Evolutionary conservation across 2,888 invertebrate genomes (phyloP).

Genomic region (Volucella bombylans): DNA sequence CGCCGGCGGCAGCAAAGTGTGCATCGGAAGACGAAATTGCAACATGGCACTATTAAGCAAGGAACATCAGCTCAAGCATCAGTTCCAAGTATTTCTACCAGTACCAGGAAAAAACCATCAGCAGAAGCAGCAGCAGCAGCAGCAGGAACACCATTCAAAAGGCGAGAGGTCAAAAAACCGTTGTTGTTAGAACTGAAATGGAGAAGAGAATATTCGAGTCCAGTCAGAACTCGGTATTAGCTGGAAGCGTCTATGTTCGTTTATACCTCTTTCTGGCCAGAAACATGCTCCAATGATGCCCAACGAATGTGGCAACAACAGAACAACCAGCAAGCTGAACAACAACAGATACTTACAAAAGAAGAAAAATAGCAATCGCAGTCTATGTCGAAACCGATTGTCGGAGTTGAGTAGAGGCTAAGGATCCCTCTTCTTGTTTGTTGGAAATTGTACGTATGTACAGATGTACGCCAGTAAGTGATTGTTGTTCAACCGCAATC

Average conservation of each 20-base stretch:
- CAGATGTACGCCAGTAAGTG: conserved; percentile 64
- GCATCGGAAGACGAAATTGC: conserved; percentile 10
- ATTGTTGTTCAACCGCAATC: conserved; percentile 73
- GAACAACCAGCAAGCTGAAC: conserved; percentile 19
- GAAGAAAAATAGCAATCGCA: conserved; percentile 21
- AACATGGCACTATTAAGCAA: conserved; percentile 15
- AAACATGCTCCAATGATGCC: conserved; percentile 69
- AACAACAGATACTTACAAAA: background rate
- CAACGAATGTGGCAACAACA: conserved; percentile 61
- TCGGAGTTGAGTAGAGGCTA: background rate
- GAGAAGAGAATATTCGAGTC: conserved; percentile 27
- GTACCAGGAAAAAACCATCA: background rate
- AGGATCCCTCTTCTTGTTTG: background rate
- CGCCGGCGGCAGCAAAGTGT: background rate
- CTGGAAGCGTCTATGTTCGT: conserved; percentile 1
- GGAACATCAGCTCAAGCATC: background rate
- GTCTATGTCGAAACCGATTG: conserved; percentile 36
- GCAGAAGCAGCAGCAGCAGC: background rate
- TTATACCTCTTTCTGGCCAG: conserved; percentile 11
- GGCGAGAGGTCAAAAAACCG: conserved; percentile 70
- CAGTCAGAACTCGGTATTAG: background rate
- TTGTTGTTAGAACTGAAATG: conserved; percentile 49
- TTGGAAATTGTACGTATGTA: background rate
- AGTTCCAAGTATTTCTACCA: background rate
- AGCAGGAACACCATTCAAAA: conserved; percentile 23